Evolutionary conservation across 2,888 invertebrate species (phyloP), one percentile per base, ranked within the genome.

Genomic region (Dolomedes plantarius): DNA sequence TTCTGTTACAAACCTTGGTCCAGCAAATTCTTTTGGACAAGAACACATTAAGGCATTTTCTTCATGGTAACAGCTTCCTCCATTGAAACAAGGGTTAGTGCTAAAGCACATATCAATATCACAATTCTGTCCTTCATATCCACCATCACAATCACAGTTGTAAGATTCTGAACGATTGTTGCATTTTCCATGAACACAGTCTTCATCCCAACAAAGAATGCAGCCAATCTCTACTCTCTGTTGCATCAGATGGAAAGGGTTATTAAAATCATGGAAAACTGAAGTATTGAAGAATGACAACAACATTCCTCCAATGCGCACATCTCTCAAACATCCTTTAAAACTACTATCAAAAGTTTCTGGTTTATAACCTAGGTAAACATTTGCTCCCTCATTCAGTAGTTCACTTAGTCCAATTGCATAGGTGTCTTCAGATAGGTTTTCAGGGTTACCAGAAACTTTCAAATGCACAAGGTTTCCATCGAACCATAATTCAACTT

Each of bases 291-390:
- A 97, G 92, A 95, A 98, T 3, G 98, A 97, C 88, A 98, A 92
- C 87, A 98, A 93, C 89, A 96, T 93, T 73, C 94, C 93, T 73
- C 96, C 97, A 81, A 98, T 94, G 90, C 97, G 94, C 71, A 97
- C 95, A 90, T 97, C 97, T 32, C 96, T 95, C 90, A 98, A 92
- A 91, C 98, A 98, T 6, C 98, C 98, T 93, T 82, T 82, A 16
- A 83, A 87, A 16, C 6, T 1, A 3, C 69, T 28, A 6, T 29
- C n/a, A 1, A 9, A 13, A 62, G 29, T n/a, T 16, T 32, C 71
- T n/a, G 86, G 86, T 31, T 64, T 72, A 65, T 75, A 75, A 19
- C 79, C 86, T 5, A 86, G 31, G 50, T 86, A 86, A 9, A 86
- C 65, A 68, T 86, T 75, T 5, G 86, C 76, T n/a, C 77, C 81